A percentile compares a stretch with the other conserved stretches of the same genome.
Evolutionary conservation across 2,888 invertebrate species (phyloP).

Genomic region (Cancer borealis): DNA sequence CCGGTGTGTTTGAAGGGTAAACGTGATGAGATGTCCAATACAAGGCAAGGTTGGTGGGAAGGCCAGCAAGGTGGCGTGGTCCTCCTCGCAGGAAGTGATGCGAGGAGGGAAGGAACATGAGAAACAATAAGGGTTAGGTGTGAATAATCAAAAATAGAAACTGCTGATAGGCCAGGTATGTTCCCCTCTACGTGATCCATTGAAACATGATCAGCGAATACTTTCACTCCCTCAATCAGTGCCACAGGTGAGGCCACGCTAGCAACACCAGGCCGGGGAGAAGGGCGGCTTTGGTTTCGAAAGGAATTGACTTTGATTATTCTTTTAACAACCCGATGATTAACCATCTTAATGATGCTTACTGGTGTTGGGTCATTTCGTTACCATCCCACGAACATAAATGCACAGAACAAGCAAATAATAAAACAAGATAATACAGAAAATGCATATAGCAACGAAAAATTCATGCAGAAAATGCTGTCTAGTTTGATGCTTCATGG

Average conservation of each 20-base stretch:
- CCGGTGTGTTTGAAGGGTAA: constrained; percentile 37
- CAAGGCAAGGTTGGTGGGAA: neutral
- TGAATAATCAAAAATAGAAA: constrained; percentile 56
- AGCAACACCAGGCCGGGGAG: neutral
- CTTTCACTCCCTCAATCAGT: constrained; percentile 44
- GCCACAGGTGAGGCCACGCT: neutral
- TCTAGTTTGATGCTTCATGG: neutral
- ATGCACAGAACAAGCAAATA: neutral
- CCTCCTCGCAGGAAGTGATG: neutral
- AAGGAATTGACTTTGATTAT: neutral
- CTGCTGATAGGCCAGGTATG: constrained; percentile 25
- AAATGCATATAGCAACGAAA: neutral
- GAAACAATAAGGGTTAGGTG: constrained; percentile 14
- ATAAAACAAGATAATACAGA: neutral
- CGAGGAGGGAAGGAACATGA: constrained; percentile 6
- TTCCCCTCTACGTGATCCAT: constrained; percentile 57
- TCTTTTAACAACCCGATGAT: neutral
- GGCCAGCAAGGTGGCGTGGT: neutral
- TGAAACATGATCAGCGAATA: constrained; percentile 50
- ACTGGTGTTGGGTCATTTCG: neutral
- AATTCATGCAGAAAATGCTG: neutral
- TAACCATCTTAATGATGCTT: neutral
- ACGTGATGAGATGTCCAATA: constrained; percentile 1
- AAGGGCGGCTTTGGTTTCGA: neutral
- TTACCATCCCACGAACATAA: neutral